These are phyloP conservation scores for Cygnus atratus DNA, from an alignment of 2,113 vertebrate genomes.

Conservation along the genomic window DNA sequence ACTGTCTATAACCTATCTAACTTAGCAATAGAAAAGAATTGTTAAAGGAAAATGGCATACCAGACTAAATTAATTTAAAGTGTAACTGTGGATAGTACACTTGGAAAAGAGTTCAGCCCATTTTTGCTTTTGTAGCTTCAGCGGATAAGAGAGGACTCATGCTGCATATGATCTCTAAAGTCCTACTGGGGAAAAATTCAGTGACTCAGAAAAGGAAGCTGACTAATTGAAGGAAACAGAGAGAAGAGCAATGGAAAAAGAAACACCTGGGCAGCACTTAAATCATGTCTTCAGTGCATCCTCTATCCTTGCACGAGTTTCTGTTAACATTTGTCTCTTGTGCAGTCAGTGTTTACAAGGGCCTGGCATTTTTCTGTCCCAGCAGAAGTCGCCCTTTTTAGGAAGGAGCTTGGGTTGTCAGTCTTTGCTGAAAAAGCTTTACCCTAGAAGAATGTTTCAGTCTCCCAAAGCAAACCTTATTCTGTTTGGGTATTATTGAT, in stretches of 20 bases:
- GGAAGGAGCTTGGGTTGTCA: background rate
- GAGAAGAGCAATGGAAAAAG: background rate
- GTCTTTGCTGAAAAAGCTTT: background rate
- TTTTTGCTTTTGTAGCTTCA: background rate
- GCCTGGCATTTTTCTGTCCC: background rate
- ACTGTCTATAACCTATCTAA: background rate
- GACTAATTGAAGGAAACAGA: background rate
- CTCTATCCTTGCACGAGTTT: background rate
- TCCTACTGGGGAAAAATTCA: background rate
- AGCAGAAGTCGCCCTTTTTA: background rate
- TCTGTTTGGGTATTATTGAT: background rate
- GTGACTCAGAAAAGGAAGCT: background rate
- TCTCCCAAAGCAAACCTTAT: background rate
- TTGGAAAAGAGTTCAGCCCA: background rate
- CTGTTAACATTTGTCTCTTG: background rate
- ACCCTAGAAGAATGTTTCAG: background rate
- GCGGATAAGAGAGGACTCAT: background rate
- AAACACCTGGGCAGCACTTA: background rate
- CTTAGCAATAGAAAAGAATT: background rate
- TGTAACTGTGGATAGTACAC: background rate
- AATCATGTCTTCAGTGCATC: background rate
- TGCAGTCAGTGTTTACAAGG: background rate
- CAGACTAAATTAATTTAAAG: background rate
- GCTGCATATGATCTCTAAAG: accelerated
- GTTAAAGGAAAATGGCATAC: background rate